phyloP scores from a whole-genome alignment of 30 jellyfish, hydroid and myxozoan species.

The Hydractinia echinata region DNA sequence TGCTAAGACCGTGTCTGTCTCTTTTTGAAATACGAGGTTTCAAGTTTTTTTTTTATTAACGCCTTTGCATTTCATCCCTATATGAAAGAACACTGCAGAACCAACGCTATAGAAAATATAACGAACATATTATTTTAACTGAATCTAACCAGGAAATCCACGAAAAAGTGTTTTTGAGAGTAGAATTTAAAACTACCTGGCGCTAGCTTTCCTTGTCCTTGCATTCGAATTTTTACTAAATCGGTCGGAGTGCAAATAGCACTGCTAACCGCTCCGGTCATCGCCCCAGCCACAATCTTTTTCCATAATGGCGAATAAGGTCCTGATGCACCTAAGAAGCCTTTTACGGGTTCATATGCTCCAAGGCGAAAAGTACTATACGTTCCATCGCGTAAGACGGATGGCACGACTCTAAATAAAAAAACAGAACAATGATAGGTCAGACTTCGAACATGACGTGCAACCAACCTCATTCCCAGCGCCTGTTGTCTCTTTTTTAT shows the following conservation, averaged over 20 bases:
- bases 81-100: too few species aligned
- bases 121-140: neutral
- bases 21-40: too few species aligned
- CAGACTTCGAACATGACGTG: too few species aligned
- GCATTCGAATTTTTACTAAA: slow-evolving; percentile 83
- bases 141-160: neutral
- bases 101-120: neutral
- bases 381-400: slow-evolving; percentile 63
- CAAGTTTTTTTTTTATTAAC: too few species aligned
- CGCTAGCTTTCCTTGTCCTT: slow-evolving; percentile 31
- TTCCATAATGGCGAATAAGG: slow-evolving; percentile 53
- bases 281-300: slow-evolving; percentile 67
- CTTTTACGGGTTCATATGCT: slow-evolving; percentile 67
- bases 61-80: too few species aligned
- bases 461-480: too few species aligned
- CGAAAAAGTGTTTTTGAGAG: too few species aligned
- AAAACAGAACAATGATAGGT: neutral
- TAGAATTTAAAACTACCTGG: slow-evolving; percentile 20
- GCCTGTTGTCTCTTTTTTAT: too few species aligned
- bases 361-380: slow-evolving; percentile 73
- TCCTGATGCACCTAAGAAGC: slow-evolving; percentile 41
- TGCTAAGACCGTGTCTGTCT: too few species aligned
- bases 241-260: slow-evolving; percentile 84
- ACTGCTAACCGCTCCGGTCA: slow-evolving; percentile 68
- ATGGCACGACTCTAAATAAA: slow-evolving; percentile 38